Evolutionary conservation across 2,797 vertebrate genomes (phyloP).

Genomic region (Nasua narica): DNA sequence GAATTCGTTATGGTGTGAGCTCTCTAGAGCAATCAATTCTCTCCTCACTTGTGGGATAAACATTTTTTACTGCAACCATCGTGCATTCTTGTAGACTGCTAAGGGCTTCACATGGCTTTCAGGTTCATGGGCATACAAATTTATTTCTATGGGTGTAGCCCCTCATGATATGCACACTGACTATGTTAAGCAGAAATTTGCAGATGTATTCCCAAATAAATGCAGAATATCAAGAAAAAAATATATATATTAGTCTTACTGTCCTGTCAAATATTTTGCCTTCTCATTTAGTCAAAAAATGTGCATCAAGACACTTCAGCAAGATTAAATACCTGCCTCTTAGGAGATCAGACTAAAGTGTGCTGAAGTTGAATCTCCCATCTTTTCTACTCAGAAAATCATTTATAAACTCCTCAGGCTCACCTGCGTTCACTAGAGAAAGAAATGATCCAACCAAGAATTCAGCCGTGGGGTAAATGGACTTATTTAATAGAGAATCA

Average conservation of each 20-base stretch:
- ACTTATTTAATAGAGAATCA: background rate
- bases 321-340: conserved; percentile 66
- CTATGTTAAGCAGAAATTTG: conserved; percentile 43
- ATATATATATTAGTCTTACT: conserved; percentile 15
- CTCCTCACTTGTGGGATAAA: conserved; percentile 74
- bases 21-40: conserved; percentile 79
- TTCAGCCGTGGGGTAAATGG: background rate
- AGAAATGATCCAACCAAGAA: background rate
- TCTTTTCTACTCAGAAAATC: conserved; percentile 32
- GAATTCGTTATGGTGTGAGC: conserved; percentile 76
- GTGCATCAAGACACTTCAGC: conserved; percentile 15
- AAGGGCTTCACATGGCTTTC: conserved; percentile 50
- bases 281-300: conserved; percentile 69
- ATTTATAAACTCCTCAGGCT: conserved; percentile 24
- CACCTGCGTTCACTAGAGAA: background rate
- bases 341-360: conserved; percentile 55
- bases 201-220: conserved; percentile 57
- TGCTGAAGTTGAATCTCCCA: background rate
- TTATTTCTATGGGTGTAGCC: conserved; percentile 60
- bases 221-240: conserved; percentile 35
- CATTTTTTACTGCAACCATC: conserved; percentile 72
- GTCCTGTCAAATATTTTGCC: conserved; percentile 56
- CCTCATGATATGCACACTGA: conserved; percentile 50
- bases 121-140: conserved; percentile 54
- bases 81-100: conserved; percentile 52